These are phyloP conservation scores for Siderastrea siderea DNA, from an alignment of 92 coral and sea anemone genomes.

Conservation along the genomic window DNA sequence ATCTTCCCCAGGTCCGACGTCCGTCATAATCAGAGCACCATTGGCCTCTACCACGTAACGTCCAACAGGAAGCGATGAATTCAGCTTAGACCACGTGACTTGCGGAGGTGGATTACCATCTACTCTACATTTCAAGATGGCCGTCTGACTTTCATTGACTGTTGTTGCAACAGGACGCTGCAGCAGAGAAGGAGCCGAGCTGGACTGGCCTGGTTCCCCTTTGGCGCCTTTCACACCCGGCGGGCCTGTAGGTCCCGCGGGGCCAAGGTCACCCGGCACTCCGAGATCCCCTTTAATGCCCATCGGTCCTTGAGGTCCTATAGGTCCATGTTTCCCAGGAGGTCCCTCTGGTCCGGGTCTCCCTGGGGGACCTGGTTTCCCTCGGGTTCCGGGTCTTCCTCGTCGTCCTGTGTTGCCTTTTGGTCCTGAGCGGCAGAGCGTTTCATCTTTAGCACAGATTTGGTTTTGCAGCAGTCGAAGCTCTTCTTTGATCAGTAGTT, in stretches of 20 bases:
- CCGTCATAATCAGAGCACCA: constrained; percentile 22
- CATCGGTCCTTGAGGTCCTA: constrained; percentile 49
- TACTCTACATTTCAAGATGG: constrained; percentile 47
- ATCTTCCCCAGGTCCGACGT: constrained; percentile 33
- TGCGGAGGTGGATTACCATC: constrained; percentile 53
- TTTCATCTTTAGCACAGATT: constrained; percentile 64
- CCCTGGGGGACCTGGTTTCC: constrained; percentile 62
- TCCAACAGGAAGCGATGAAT: constrained; percentile 42
- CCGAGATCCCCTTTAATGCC: constrained; percentile 54
- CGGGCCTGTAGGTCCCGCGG: constrained; percentile 51
- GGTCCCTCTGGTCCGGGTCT: constrained; percentile 59
- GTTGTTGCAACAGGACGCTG: constrained; percentile 47
- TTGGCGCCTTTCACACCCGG: constrained; percentile 52
- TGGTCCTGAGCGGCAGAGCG: constrained; percentile 72
- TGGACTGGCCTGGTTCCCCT: constrained; percentile 57
- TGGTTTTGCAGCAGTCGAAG: constrained; percentile 59
- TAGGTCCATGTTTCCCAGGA: constrained; percentile 66
- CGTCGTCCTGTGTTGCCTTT: constrained; percentile 66
- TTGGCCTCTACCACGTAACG: constrained; percentile 29
- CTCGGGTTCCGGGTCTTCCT: constrained; percentile 65
- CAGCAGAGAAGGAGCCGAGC: constrained; percentile 54
- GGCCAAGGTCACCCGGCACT: constrained; percentile 50
- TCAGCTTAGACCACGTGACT: constrained; percentile 49
- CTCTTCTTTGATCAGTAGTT: constrained; percentile 48
- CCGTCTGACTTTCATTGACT: constrained; percentile 59